Base-by-base conservation (phyloP, 2,113 vertebrate species). In the Larimichthys crocea region DNA sequence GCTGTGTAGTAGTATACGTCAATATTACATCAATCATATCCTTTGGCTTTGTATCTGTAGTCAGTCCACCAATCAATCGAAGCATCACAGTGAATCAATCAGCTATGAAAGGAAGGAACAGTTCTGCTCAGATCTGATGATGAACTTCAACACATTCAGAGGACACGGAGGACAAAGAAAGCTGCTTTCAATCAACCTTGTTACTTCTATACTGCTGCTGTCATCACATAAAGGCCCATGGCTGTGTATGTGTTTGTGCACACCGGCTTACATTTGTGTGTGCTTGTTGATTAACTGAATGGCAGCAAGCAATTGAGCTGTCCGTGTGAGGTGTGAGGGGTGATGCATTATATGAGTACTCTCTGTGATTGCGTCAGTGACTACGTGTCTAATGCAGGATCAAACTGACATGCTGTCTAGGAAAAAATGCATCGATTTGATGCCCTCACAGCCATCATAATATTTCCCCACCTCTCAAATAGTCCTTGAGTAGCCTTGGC, bases 311-410 rank as follows among this genome's bases (percentile, higher is more conserved):
- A 76, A 80, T 77, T 79, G 65, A 79, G 82, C 80, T 64, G 86
- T 86, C 64, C 84, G 82, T 93, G 90, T 9, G 5, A 88, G 88
- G 85, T 88, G 75, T 53, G 22, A 59, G 85, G 74, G 89, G 76
- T 82, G 74, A 79, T 66, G 79, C 85, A 91, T 93, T 90, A 91
- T 80, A 31, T 24, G 15, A 84, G 85, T 88, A 88, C 89, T 89
- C 89, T 90, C 65, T 35, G 8, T 89, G 80, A 92, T 89, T 92
- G 88, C 44, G 83, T 89, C 89, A 86, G 67, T 19, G 72, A 75
- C 85, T 63, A 70, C 70, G 83, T 91, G 88, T 80, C 80, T 91
- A 91, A 93, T 86, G 73, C 61, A 7, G 49, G 89, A 90, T 90
- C 86, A 89, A 78, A 68, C 57, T 24, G 57, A 81, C 61, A 74